A percentile compares a stretch with the other conserved stretches of the same genome.
phyloP scores from a whole-genome alignment of 2,113 vertebrate genomes.

The Toxostoma redivivum region DNA sequence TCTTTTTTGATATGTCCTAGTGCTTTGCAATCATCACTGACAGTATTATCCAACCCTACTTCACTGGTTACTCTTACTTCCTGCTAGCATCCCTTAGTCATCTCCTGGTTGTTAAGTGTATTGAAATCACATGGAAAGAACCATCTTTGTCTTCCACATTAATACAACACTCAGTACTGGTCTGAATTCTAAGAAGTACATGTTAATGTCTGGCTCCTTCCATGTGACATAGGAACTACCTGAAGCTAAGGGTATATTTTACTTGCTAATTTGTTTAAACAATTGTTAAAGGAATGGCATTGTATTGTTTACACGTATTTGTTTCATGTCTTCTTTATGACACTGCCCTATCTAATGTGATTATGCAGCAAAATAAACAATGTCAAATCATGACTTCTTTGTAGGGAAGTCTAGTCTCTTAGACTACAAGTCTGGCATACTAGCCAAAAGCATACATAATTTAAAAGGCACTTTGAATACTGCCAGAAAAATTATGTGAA shows the following conservation, averaged over 20 bases:
- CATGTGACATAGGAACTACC: not conserved
- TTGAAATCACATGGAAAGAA: not conserved
- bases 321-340: not conserved
- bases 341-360: not conserved
- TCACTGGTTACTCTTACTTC: not conserved
- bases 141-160: not conserved
- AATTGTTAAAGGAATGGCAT: not conserved
- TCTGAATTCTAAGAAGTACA: not conserved
- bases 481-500: constrained; percentile 23
- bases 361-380: constrained; percentile 21
- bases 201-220: not conserved
- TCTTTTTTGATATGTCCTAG: not conserved
- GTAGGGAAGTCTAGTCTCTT: not conserved
- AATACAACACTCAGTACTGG: not conserved
- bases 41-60: not conserved
- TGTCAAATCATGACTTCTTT: constrained; percentile 12
- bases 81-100: not conserved
- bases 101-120: not conserved
- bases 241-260: not conserved
- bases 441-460: constrained; percentile 49
- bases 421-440: constrained; percentile 1
- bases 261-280: not conserved
- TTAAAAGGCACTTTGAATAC: constrained; percentile 23
- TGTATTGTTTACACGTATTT: not conserved
- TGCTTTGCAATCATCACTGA: not conserved